These are phyloP conservation scores for Linurgus olivaceus DNA, from an alignment of 2,797 vertebrate genomes.

Conservation along the genomic window DNA sequence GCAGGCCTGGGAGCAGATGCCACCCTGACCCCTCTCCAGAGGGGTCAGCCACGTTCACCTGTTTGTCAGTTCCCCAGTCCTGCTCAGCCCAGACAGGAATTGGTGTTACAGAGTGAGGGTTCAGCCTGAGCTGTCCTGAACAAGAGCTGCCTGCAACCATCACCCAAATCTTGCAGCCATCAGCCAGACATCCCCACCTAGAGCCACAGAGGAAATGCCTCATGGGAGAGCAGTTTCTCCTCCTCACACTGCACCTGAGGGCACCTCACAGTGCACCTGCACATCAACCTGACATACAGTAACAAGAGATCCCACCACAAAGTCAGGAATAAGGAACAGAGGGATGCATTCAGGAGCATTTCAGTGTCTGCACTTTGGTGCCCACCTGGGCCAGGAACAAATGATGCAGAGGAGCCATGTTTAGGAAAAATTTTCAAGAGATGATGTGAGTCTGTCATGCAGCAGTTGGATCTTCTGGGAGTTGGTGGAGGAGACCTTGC, in stretches of 20 bases:
- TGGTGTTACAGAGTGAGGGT: background rate
- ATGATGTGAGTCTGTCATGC: background rate
- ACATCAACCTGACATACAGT: rapidly evolving
- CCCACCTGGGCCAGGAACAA: background rate
- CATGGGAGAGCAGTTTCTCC: background rate
- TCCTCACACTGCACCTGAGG: background rate
- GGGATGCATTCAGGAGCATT: background rate
- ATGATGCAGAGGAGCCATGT: background rate
- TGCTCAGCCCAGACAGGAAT: background rate
- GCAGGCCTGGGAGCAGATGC: background rate
- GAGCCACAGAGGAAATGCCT: background rate
- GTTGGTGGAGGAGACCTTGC: background rate
- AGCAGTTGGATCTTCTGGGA: background rate
- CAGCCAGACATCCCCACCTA: background rate
- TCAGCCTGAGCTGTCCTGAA: background rate
- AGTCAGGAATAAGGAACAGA: background rate
- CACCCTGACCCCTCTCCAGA: background rate
- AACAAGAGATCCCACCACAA: background rate
- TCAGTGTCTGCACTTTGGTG: background rate
- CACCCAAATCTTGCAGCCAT: background rate
- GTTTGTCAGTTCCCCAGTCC: background rate
- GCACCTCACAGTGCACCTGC: background rate
- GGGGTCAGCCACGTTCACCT: background rate
- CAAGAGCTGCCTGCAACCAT: background rate
- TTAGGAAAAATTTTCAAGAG: background rate